These are phyloP conservation scores for Hydropotes inermis DNA, from an alignment of 2,113 vertebrate genomes.

Conservation along the genomic window DNA sequence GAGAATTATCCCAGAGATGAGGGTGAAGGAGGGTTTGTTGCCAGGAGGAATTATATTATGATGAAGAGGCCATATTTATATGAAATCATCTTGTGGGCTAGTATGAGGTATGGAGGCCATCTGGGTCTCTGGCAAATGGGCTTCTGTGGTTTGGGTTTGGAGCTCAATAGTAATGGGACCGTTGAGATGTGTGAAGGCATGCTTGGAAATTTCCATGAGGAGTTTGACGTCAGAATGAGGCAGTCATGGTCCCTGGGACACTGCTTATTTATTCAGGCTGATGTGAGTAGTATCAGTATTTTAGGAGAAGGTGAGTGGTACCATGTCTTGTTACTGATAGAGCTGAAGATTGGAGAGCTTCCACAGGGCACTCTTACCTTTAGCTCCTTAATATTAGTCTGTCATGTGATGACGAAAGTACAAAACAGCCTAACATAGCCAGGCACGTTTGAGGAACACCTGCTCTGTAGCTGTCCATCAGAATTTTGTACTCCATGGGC, in stretches of 20 bases:
- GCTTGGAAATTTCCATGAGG: background rate
- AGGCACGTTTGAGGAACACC: background rate
- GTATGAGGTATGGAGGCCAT: background rate
- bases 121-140: background rate
- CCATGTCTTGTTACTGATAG: background rate
- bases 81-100: background rate
- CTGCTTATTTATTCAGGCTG: background rate
- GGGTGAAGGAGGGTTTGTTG: background rate
- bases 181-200: background rate
- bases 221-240: background rate
- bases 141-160: background rate
- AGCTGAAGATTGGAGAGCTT: background rate
- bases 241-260: background rate
- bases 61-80: background rate
- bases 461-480: background rate
- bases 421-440: background rate
- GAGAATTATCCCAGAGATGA: background rate
- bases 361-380: background rate
- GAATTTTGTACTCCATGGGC: background rate
- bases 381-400: background rate
- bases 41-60: background rate
- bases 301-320: background rate
- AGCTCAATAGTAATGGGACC: background rate
- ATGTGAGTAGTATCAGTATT: accelerated
- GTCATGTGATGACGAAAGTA: background rate